Evolutionary conservation across 2,888 invertebrate genomes (phyloP), one percentile per base, ranked within the genome.

Genomic region (Schrankia costaestrigalis): DNA sequence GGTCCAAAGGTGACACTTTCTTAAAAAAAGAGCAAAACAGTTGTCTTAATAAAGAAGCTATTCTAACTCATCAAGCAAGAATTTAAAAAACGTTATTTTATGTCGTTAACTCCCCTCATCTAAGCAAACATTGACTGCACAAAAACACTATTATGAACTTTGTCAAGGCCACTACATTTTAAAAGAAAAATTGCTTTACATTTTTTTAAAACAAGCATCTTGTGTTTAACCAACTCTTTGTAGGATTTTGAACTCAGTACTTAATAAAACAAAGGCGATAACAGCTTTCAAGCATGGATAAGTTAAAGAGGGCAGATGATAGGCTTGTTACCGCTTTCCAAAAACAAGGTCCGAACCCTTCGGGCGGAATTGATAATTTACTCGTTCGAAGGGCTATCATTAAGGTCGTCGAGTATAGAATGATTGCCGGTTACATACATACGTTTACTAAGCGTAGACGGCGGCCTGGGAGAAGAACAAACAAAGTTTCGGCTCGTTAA

Each of bases 291-390:
- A 49, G 41, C 35, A 49, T 50, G n/a, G 56, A 62, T 70, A 48
- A 41, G 62, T 65, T 56, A 63, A 58, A 63, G 46, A 63, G 55
- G 56, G 62, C 68, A 69, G 71, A 74, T 71, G 72, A 72, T 73
- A 69, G 70, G 71, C 73, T 85, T 74, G 83, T 83, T 81, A 79
- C 71, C 56, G 68, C 75, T 78, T 77, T 78, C 76, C 73, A 74
- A 82, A 85, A 83, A 82, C 75, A 72, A 71, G 71, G 65, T 65
- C 61, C 57, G 65, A 64, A 68, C 79, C 85, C 85, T 81, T 61
- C 72, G 77, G 83, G 85, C 83, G 70, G 82, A 80, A 85, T 85
- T 86, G 87, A 86, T 86, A 87, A 87, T 87, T 86, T 86, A 83
- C 85, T 80, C 68, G 75, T 83, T 79, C 73, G 70, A 73, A 85